A percentile compares a stretch with the other conserved stretches of the same genome.
phyloP scores from a whole-genome alignment of 2,797 vertebrate species.

The Forpus xanthops region DNA sequence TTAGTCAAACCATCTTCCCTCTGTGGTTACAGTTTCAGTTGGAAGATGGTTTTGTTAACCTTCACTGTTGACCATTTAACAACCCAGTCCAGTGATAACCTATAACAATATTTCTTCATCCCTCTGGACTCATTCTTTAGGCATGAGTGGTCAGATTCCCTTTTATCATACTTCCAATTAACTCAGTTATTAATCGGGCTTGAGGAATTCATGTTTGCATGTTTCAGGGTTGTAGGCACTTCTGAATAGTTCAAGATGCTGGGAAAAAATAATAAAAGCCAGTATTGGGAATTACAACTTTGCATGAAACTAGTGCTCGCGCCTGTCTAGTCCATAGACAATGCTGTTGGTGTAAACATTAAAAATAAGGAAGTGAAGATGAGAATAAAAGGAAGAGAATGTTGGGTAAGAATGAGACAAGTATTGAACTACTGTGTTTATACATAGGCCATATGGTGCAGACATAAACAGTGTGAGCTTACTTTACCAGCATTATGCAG shows the following conservation, averaged over 20 bases:
- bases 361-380: conserved; percentile 39
- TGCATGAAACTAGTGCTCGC: not conserved
- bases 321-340: not conserved
- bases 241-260: not conserved
- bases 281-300: not conserved
- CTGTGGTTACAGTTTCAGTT: not conserved
- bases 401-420: conserved; percentile 16
- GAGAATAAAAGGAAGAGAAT: conserved; percentile 30
- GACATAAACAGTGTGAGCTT: conserved; percentile 44
- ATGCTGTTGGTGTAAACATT: not conserved
- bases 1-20: not conserved
- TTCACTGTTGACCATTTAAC: not conserved
- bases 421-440: conserved; percentile 36
- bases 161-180: not conserved
- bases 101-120: not conserved
- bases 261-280: not conserved
- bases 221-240: not conserved
- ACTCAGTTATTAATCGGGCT: not conserved
- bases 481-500: conserved; percentile 27
- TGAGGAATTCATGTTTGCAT: not conserved
- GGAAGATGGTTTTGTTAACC: not conserved
- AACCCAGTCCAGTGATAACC: not conserved
- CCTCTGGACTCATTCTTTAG: not conserved
- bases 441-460: conserved; percentile 4
- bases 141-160: not conserved